Base-by-base conservation (phyloP, 2,113 vertebrate species). In the Melanerpes formicivorus region DNA sequence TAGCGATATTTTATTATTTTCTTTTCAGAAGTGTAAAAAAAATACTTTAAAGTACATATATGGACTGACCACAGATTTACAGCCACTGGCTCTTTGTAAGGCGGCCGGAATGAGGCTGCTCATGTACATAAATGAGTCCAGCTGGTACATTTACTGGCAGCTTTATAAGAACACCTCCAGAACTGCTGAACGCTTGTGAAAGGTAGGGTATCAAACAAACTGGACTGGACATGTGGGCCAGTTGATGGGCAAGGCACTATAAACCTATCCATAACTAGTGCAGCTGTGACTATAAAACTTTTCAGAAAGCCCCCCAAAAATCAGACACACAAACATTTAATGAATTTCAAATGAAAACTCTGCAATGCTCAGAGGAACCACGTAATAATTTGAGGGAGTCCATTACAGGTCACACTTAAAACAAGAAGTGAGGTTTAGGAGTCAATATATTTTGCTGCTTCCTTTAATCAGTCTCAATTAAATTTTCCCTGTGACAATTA, bases 201-300 rank as follows among this genome's bases (percentile, higher is more conserved):
- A 97, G 96, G 97, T 82, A 96, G 65, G 92, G 96, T 97, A 98
- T 98, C 98, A 98, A 97, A 97, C 96, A 96, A 96, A 97, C 96
- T 95, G 93, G 96, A 97, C 93, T 96, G 97, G 97, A 97, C 97
- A 98, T 97, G 97, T 98, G 98, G 97, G 93, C 95, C 95, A 88
- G 92, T 98, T 96, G 96, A 97, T 93, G 95, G 95, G 94, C 96
- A 96, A 92, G 60, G 95, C 80, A 94, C 97, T 96, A 97, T 98
- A 98, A 98, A 98, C 90, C 44, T 48, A 96, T 95, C 95, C 95
- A 96, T 98, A 98, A 98, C 96, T 97, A 97, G 95, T 95, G 97
- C 98, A 98, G 98, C 98, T 98, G 98, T 97, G 97, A 97, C 95
- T 96, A 98, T 98, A 98, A 98, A 98, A 96, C 74, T 95, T 97